Base-by-base conservation (phyloP, 1,140 invertebrate species). In the Drosophila pseudoobscura region DNA sequence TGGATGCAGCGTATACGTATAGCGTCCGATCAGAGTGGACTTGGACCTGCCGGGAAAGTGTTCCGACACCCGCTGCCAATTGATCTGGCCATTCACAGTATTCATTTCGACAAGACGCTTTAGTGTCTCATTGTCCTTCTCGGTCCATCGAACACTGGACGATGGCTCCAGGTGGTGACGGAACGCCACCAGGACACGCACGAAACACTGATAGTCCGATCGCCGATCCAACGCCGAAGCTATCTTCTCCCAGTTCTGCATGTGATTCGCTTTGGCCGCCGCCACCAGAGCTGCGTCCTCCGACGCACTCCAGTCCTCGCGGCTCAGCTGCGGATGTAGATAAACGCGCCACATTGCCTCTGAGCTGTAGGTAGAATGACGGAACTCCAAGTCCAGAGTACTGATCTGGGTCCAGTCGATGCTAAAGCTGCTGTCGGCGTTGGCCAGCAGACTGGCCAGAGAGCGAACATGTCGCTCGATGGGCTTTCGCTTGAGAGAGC, bases 331-430 rank as follows among this genome's bases (percentile, higher is more conserved):
- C 0, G 95, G 95, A 79, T 95, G 94, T 54, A 95, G 77, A 78
- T 94, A 95, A 15, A 94, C 91, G 57, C 94, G 93, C 95, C 95
- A 96, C 82, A 95, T 93, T 0, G 93, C 92, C 46, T 92, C 78
- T 77, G 94, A 95, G 78, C 94, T 94, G 1, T 91, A 85, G 0
- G 92, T 78, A 0, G 92, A 92, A 71, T 94, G 94, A 9, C 92
- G 91, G 59, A 90, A 90, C 45, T 92, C 82, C 52, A 94, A 87
- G 60, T 92, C 87, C 4, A 72, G 50, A 0, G 70, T 87, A 3
- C 93, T 92, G 52, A 94, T 93, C 75, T 84, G 68, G 35, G 74
- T 62, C 91, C 91, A 92, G 54, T 91, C 85, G 29, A 92, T 89
- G 22, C 58, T 47, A 8, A 91, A 92, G 20, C 58, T 74, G n/a